Conservation (phyloP, 1,140 invertebrate genomes). For the Drosophila ironensis region DNA sequence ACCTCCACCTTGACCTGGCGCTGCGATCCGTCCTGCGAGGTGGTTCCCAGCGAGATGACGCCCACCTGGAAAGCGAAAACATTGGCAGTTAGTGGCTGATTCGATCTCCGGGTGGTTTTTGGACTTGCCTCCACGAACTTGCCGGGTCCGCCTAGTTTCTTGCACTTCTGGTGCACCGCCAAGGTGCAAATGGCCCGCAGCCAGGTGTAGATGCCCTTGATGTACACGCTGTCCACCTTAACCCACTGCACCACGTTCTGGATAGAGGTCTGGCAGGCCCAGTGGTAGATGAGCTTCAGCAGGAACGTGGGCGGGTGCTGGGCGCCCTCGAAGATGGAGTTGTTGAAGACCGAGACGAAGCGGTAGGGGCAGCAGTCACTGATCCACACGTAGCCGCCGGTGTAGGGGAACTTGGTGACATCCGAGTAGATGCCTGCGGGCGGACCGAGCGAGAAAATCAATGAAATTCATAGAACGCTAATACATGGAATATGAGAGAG, state of each 20-base stretch:
- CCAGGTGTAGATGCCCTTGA: conserved; percentile 91
- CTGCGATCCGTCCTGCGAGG: conserved; percentile 90
- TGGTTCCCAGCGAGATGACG: conserved; percentile 94
- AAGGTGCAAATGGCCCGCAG: conserved; percentile 90
- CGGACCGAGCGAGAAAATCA: too few relatives aligned
- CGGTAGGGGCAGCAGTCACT: conserved; percentile 91
- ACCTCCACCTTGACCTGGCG: conserved; percentile 94
- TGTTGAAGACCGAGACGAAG: conserved; percentile 92
- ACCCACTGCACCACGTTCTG: conserved; percentile 94
- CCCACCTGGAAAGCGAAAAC: conserved; percentile 87
- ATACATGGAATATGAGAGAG: neutral
- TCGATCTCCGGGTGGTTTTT: too few relatives aligned
- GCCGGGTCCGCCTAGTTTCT: conserved; percentile 86
- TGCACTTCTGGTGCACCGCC: conserved; percentile 89
- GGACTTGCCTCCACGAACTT: conserved; percentile 84
- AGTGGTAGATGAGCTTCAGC: conserved; percentile 93
- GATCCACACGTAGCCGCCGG: conserved; percentile 95
- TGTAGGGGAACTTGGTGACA: conserved; percentile 91
- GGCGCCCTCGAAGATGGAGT: conserved; percentile 92
- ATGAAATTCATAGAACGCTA: neutral
- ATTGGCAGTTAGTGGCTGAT: too few relatives aligned
- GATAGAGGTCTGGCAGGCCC: conserved; percentile 93
- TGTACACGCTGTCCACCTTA: conserved; percentile 89
- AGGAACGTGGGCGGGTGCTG: conserved; percentile 90
- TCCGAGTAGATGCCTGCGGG: conserved; percentile 90